phyloP scores from a whole-genome alignment of 2,888 invertebrate genomes.

The Achlya flavicornis region DNA sequence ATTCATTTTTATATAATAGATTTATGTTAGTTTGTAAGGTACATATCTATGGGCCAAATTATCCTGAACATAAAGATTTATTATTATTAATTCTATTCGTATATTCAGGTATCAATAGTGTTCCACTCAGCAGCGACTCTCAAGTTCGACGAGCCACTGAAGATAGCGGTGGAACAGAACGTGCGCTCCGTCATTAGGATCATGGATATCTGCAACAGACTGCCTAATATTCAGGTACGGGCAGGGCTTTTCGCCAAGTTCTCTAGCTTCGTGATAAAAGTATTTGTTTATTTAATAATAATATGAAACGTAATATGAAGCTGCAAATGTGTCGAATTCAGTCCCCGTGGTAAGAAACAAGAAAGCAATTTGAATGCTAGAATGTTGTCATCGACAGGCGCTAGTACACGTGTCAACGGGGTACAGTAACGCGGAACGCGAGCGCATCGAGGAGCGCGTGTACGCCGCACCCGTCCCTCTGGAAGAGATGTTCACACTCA shows the following conservation, averaged over 20 bases:
- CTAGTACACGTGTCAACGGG: constrained; percentile 93
- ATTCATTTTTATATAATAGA: too few species aligned
- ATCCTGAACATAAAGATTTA: too few species aligned
- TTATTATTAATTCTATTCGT: not conserved
- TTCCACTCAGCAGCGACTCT: constrained; percentile 92
- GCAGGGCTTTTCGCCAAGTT: too few species aligned
- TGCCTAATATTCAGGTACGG: constrained; percentile 86
- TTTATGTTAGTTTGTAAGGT: too few species aligned
- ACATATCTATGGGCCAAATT: too few species aligned
- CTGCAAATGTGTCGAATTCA: too few species aligned
- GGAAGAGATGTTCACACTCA: constrained; percentile 83
- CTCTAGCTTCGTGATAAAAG: too few species aligned
- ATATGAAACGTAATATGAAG: too few species aligned
- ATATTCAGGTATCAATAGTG: constrained; percentile 85
- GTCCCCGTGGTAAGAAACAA: too few species aligned
- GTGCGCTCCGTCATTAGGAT: constrained; percentile 87
- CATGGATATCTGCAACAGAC: constrained; percentile 86
- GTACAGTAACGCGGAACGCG: constrained; percentile 90
- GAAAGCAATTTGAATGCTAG: too few species aligned
- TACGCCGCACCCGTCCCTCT: constrained; percentile 86
- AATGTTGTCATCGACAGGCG: constrained; percentile 62
- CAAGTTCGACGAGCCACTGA: constrained; percentile 89
- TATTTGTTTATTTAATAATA: too few species aligned
- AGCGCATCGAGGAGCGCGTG: constrained; percentile 88
- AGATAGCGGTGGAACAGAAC: constrained; percentile 88